Evolutionary conservation across 2,888 invertebrate species (phyloP), one percentile per base, ranked within the genome.

Genomic region (Bhutanitis thaidina): DNA sequence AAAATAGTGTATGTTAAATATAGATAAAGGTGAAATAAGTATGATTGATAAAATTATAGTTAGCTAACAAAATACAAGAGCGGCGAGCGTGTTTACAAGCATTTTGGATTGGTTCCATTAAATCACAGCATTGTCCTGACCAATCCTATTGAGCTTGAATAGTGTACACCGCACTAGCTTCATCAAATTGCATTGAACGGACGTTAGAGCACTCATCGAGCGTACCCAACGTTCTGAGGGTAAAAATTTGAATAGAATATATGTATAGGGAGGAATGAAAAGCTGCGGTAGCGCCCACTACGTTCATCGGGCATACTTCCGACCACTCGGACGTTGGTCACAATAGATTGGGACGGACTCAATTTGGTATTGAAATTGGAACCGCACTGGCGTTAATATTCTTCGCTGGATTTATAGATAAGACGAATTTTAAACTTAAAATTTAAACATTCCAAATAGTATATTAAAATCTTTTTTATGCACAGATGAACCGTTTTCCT

Each of bases 191-290:
- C 84, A 83, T 67, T 83, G 80, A 87, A 82, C 78, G 81, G 77
- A 74, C 80, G 82, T 77, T 80, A 80, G 83, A 81, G 82, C 78
- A 80, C 87, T 86, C 81, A 72, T 82, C 72, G 80, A 78, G 72
- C 79, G 76, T 76, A 67, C 71, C 68, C 68, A 61, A 59, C 65
- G 72, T 65, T 69, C 66, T 71, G 74, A 75, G 88, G 86, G 84
- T 80, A 88, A 89, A 89, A 89, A 88, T 88, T 85, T 88, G 86
- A 88, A 89, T 89, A 77, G 84, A 76, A 79, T 79, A 78, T 76
- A 73, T 71, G 77, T 75, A 70, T 66, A 58, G 64, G 61, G 62
- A 56, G 70, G 60, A 63, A 70, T 74, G 73, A 74, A 72, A 74
- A 66, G 71, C 66, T 61, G 55, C 60, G 64, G 65, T 68, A 67